Percentiles rank a stretch among this genome's conserved stretches.
These are phyloP conservation scores for Eupithecia inturbata DNA, from an alignment of 2,888 invertebrate species.

Conservation along the genomic window DNA sequence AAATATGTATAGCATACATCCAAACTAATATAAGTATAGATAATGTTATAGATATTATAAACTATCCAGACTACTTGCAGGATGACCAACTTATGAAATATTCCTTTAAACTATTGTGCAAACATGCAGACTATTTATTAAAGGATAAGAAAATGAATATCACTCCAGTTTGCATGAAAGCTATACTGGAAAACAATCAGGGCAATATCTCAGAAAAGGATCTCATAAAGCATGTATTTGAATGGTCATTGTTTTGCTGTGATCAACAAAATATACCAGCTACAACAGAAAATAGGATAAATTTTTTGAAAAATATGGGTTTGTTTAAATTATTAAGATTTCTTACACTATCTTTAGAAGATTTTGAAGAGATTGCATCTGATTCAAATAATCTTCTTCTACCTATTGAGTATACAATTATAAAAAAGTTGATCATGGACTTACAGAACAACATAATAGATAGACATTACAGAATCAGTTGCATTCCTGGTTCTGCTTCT, in stretches of 20 bases:
- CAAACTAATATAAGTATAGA: conserved; percentile 81
- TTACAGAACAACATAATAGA: conserved; percentile 33
- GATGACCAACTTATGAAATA: conserved; percentile 79
- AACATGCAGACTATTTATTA: conserved; percentile 82
- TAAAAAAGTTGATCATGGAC: conserved; percentile 52
- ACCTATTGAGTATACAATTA: conserved; percentile 59
- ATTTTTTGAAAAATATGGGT: conserved; percentile 70
- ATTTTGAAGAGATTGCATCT: conserved; percentile 68
- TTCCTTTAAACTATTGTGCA: conserved; percentile 83
- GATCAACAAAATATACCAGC: conserved; percentile 66
- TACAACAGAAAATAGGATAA: conserved; percentile 73
- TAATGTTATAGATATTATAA: conserved; percentile 84
- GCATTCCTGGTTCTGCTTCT: conserved; percentile 46
- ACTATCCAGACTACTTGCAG: conserved; percentile 85
- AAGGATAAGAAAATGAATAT: conserved; percentile 77
- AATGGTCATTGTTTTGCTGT: conserved; percentile 83
- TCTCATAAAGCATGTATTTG: conserved; percentile 80
- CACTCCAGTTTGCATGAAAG: conserved; percentile 75
- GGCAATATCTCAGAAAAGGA: conserved; percentile 82
- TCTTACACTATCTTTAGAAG: conserved; percentile 61
- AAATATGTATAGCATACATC: conserved; percentile 82
- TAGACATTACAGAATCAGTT: conserved; percentile 36
- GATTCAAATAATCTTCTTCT: conserved; percentile 67
- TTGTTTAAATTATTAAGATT: conserved; percentile 78
- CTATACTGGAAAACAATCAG: conserved; percentile 77